phyloP scores from a whole-genome alignment of 2,113 vertebrate species.

The Lathamus discolor region DNA sequence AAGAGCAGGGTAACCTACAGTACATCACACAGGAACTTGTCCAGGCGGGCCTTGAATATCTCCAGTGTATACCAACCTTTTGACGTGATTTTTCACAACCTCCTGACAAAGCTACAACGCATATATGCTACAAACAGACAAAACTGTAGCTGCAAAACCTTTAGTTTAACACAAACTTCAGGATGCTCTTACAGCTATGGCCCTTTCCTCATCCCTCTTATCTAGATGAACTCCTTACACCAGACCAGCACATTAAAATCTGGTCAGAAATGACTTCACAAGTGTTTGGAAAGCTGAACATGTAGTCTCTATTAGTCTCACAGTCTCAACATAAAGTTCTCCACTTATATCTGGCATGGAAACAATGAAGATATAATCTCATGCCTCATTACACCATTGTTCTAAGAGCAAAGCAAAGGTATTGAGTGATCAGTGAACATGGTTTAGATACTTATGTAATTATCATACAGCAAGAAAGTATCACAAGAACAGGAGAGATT shows the following conservation, averaged over 20 bases:
- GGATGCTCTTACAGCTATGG: not conserved
- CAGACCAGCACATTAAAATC: not conserved
- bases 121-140: rapidly evolving
- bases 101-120: not conserved
- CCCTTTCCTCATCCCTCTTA: not conserved
- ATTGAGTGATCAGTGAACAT: not conserved
- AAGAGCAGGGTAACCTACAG: too few relatives aligned
- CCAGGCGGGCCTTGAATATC: too few relatives aligned
- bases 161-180: not conserved
- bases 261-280: not conserved
- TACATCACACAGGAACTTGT: too few relatives aligned
- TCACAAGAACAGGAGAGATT: rapidly evolving
- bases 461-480: not conserved
- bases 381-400: not conserved
- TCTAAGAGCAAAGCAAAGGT: not conserved
- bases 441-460: not conserved
- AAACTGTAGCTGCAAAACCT: not conserved
- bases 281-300: not conserved
- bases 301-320: not conserved
- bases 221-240: rapidly evolving
- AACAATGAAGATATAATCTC: not conserved
- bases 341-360: not conserved
- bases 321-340: not conserved
- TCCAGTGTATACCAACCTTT: too few relatives aligned
- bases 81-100: not conserved